A percentile compares a stretch with the other conserved stretches of the same genome.
Conservation (phyloP, 2,113 vertebrate species). For the Saguinus midas region DNA sequence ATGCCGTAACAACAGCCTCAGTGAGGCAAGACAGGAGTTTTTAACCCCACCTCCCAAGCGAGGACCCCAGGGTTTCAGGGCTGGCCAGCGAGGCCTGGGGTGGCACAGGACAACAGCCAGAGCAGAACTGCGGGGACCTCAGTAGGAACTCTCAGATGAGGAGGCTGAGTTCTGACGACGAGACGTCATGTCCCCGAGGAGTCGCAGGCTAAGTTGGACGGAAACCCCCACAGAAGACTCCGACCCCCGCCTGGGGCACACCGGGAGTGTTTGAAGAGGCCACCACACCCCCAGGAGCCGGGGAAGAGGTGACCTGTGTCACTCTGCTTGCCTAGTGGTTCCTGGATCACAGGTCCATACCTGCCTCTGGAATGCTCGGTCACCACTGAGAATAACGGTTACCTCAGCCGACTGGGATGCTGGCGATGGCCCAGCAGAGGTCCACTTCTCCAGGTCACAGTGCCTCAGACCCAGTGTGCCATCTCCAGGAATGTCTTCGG, state of each 20-base stretch:
- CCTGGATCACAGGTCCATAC: no score
- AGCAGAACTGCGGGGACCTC: no score
- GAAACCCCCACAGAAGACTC: no score
- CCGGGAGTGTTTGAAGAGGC: no score
- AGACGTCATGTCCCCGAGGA: neutral
- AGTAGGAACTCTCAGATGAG: no score
- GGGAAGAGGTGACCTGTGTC: no score
- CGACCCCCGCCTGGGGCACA: no score
- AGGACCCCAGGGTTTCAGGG: neutral
- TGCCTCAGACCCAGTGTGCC: neutral
- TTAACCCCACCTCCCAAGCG: no score
- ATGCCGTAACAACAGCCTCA: neutral
- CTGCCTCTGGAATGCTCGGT: neutral
- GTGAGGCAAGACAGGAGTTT: rapidly evolving
- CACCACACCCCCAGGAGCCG: no score
- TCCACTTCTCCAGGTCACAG: neutral
- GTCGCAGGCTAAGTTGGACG: rapidly evolving
- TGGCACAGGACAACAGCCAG: no score
- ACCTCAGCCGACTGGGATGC: neutral
- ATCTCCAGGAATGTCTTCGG: neutral
- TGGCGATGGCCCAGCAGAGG: neutral
- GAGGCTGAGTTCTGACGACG: neutral
- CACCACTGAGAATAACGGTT: neutral
- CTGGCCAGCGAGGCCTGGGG: neutral
- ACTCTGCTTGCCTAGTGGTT: no score